Percentiles rank a stretch among this genome's conserved stretches.
These are phyloP conservation scores for Agrilus biguttatus DNA, from an alignment of 2,888 invertebrate species.

Conservation along the genomic window DNA sequence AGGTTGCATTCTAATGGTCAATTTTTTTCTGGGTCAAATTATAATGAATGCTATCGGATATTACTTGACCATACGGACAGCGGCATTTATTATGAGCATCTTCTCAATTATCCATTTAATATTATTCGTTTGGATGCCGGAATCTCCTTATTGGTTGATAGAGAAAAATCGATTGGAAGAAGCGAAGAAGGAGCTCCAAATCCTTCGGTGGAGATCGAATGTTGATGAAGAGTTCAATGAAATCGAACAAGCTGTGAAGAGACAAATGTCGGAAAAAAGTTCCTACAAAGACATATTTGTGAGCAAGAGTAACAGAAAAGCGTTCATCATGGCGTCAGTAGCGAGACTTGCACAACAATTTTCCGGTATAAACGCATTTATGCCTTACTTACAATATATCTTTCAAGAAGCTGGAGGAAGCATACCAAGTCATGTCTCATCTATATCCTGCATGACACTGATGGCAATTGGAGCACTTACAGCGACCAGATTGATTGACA, in stretches of 20 bases:
- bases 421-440: constrained; percentile 8
- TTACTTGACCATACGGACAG: constrained; percentile 9
- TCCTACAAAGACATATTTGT: constrained; percentile 16
- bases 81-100: constrained; percentile 8
- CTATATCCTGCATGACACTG: too few species aligned
- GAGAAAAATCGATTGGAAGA: constrained; percentile 15
- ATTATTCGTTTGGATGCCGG: constrained; percentile 17
- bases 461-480: too few species aligned
- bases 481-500: too few species aligned
- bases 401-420: constrained; percentile 21
- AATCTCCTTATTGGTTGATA: constrained; percentile 20
- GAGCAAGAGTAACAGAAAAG: constrained; percentile 17
- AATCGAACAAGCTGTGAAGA: constrained; percentile 15
- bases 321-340: constrained; percentile 13
- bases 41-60: constrained; percentile 17
- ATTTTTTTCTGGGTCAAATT: constrained; percentile 12
- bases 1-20: constrained; percentile 16
- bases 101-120: constrained; percentile 12
- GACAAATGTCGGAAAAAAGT: constrained; percentile 19
- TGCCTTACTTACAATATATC: constrained; percentile 18
- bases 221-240: constrained; percentile 16
- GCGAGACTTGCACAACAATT: constrained; percentile 18
- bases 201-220: constrained; percentile 15
- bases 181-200: constrained; percentile 14
- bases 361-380: constrained; percentile 17